These are phyloP conservation scores for Pyrocephalus nanus DNA, from an alignment of 2,797 vertebrate species.

Conservation along the genomic window DNA sequence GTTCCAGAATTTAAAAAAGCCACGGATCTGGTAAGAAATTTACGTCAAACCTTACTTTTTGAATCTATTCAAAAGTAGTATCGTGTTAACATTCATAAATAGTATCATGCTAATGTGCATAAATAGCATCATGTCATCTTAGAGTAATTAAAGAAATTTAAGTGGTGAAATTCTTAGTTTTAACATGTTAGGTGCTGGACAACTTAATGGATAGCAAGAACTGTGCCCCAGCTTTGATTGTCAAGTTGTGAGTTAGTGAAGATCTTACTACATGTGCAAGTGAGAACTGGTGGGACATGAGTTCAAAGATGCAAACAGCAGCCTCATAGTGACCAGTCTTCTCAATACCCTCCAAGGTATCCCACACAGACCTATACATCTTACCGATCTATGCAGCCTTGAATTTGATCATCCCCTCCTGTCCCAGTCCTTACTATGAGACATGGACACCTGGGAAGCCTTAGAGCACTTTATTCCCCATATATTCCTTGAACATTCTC, in stretches of 20 bases:
- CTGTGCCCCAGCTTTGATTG: not conserved
- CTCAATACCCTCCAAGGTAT: not conserved
- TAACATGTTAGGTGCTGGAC: slow-evolving; percentile 1
- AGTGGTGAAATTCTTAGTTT: not conserved
- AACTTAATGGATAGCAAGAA: not conserved
- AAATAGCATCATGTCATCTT: not conserved
- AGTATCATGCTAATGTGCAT: not conserved
- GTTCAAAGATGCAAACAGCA: not conserved
- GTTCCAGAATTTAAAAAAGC: not conserved
- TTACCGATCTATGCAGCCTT: not conserved
- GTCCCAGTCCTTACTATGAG: not conserved
- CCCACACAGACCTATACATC: not conserved
- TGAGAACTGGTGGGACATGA: fast-evolving
- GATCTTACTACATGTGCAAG: not conserved
- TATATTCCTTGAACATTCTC: not conserved
- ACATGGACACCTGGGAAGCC: not conserved
- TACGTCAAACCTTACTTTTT: not conserved
- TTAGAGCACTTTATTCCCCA: not conserved
- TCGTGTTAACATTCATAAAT: not conserved
- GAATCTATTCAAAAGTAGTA: not conserved
- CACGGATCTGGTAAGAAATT: not conserved
- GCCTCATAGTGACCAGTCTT: not conserved
- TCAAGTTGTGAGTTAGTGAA: not conserved
- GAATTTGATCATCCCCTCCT: not conserved
- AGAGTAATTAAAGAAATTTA: slow-evolving; percentile 28